phyloP scores from a whole-genome alignment of 2,113 vertebrate genomes.

The Neolamprologus toae region DNA sequence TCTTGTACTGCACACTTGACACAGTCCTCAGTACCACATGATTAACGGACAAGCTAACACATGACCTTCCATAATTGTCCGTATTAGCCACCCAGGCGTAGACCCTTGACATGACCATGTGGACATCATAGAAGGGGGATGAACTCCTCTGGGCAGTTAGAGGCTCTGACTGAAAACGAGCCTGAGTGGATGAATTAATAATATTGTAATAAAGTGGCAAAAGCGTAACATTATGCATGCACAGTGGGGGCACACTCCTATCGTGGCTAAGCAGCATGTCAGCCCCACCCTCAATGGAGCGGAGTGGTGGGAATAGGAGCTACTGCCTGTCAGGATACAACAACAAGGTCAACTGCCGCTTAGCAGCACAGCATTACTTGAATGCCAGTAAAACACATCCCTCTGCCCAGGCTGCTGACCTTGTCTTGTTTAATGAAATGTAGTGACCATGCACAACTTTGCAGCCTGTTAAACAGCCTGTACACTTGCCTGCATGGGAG shows the following conservation, averaged over 20 bases:
- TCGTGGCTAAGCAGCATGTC: background rate
- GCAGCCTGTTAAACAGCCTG: constrained; percentile 36
- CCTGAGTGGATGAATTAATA: constrained; percentile 7
- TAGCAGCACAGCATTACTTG: constrained; percentile 7
- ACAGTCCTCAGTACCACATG: background rate
- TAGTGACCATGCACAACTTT: constrained; percentile 35
- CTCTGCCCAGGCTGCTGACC: constrained; percentile 34
- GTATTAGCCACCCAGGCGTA: background rate
- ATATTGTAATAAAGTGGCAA: constrained; percentile 14
- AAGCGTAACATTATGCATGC: constrained; percentile 30
- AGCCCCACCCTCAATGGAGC: constrained; percentile 2
- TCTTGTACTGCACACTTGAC: background rate
- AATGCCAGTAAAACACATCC: constrained; percentile 43
- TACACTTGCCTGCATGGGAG: background rate
- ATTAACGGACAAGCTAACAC: constrained; percentile 7
- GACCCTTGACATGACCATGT: background rate
- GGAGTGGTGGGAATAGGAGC: background rate
- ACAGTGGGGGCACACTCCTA: background rate
- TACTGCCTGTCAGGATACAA: constrained; percentile 38
- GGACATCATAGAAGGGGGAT: background rate
- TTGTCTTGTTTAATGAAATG: constrained; percentile 63
- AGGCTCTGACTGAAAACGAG: background rate
- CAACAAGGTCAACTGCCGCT: constrained; percentile 59
- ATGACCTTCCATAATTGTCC: constrained; percentile 18
- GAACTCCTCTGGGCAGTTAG: background rate